These are phyloP conservation scores for Emmelina monodactyla DNA, from an alignment of 2,888 invertebrate genomes.

Conservation along the genomic window DNA sequence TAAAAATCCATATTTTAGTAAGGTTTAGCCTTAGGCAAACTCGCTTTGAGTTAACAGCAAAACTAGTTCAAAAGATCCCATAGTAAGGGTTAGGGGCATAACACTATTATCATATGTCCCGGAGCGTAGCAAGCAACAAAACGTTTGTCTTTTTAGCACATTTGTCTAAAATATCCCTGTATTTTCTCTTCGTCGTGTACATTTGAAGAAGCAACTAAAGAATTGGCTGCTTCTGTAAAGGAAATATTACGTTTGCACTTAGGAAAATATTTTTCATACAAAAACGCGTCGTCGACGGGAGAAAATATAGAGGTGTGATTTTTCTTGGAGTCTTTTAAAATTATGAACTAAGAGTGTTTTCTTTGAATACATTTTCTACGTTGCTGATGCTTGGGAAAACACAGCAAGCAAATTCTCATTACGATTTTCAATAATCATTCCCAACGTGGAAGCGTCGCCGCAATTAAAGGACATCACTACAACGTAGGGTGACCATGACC, in stretches of 20 bases:
- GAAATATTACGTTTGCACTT: too few species aligned
- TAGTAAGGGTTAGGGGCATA: conserved; percentile 34
- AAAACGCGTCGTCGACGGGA: too few species aligned
- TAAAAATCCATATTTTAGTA: too few species aligned
- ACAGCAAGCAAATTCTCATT: conserved; percentile 12
- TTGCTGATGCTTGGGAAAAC: too few species aligned
- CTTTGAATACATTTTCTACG: too few species aligned
- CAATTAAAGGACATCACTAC: not conserved
- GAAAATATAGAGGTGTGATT: too few species aligned
- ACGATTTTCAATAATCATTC: conserved; percentile 4
- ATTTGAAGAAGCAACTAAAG: conserved; percentile 35
- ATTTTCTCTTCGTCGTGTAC: conserved; percentile 45
- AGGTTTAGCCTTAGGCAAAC: too few species aligned
- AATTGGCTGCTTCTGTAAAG: conserved; percentile 27
- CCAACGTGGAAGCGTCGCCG: not conserved
- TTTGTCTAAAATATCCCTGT: conserved; percentile 57
- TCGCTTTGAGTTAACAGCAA: too few species aligned
- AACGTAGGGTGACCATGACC: conserved; percentile 43
- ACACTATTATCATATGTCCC: conserved; percentile 60
- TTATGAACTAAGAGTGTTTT: too few species aligned
- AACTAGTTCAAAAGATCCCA: not conserved
- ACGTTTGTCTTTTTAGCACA: conserved; percentile 65
- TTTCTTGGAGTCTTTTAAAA: too few species aligned
- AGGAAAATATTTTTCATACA: too few species aligned
- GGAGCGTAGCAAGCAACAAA: conserved; percentile 40